Evolutionary conservation across 2,797 vertebrate genomes (phyloP), one percentile per base, ranked within the genome.

Genomic region (Prionace glauca): DNA sequence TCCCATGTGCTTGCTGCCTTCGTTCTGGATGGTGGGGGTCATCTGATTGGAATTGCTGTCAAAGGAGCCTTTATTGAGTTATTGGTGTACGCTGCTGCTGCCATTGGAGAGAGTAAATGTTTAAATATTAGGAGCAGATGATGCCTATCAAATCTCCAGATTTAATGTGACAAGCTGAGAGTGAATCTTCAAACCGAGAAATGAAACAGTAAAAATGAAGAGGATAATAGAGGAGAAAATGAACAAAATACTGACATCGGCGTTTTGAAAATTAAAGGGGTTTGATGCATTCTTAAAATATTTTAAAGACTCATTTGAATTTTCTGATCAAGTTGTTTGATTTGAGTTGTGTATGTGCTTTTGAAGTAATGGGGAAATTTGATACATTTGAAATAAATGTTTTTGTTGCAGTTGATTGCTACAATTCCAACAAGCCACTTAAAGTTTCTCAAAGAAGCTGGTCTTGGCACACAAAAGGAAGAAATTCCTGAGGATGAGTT

Each of bases 401-500:
- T 96, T 96, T 95, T 96, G 8, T 77, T 97, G 95, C 97, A 99
- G 99, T 96, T 99, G 94, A 99, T 99, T 97, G 99, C 99, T 96
- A 97, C 99, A 96, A 98, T 99, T 97, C 99, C 99, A 96, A 99
- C 99, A 96, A 99, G 98, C 96, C 98, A 98, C 79, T 98, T 99
- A 98, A 99, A 99, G 97, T 99, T 99, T 97, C 97, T 99, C 95
- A 99, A 99, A 97, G 98, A 99, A 74, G 99, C 99, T 69, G 99
- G 99, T 96, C 99, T 99, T 62, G 99, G 99, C 96, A 99, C 99
- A 87, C 99, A 99, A 96, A 99, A 99, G 96, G 99, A 99, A 96
- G 99, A 99, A 97, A 99, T 99, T 97, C 99, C 99, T 0, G 99
- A 99, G 79, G 99, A 99, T 96, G 99, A 99, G 96, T 96, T 99